Percentiles rank a stretch among this genome's conserved stretches.
Evolutionary conservation across 2,888 invertebrate genomes (phyloP).

Genomic region (Heliconius hortense): DNA sequence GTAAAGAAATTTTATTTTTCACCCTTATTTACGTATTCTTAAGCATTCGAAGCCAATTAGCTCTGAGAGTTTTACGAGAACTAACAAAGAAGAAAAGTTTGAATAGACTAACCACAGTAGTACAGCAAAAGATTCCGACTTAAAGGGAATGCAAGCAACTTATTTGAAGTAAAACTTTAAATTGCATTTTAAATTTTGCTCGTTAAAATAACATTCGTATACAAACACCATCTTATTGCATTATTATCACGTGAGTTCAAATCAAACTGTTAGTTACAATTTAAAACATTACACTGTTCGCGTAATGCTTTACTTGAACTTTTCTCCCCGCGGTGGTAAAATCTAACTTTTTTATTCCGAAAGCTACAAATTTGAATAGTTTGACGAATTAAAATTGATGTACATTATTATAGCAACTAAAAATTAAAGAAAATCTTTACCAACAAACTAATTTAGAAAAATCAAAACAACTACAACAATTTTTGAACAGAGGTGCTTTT

Average conservation of each 20-base stretch:
- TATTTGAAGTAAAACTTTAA: conserved; percentile 73
- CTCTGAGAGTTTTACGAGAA: conserved; percentile 54
- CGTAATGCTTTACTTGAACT: neutral
- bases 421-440: neutral
- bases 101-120: conserved; percentile 65
- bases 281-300: neutral
- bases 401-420: neutral
- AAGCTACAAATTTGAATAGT: neutral
- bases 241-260: conserved; percentile 32
- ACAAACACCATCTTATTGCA: conserved; percentile 44
- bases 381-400: neutral
- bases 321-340: neutral
- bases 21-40: conserved; percentile 45
- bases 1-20: conserved; percentile 38
- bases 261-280: conserved; percentile 6
- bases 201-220: conserved; percentile 62
- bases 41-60: conserved; percentile 57
- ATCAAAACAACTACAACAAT: neutral
- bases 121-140: conserved; percentile 64
- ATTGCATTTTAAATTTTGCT: conserved; percentile 78
- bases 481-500: neutral
- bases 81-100: conserved; percentile 62
- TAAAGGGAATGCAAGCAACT: conserved; percentile 75
- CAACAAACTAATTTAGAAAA: neutral
- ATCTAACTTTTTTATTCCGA: neutral